phyloP scores from a whole-genome alignment of 2,113 vertebrate species.

The Psammodynastes pulverulentus region DNA sequence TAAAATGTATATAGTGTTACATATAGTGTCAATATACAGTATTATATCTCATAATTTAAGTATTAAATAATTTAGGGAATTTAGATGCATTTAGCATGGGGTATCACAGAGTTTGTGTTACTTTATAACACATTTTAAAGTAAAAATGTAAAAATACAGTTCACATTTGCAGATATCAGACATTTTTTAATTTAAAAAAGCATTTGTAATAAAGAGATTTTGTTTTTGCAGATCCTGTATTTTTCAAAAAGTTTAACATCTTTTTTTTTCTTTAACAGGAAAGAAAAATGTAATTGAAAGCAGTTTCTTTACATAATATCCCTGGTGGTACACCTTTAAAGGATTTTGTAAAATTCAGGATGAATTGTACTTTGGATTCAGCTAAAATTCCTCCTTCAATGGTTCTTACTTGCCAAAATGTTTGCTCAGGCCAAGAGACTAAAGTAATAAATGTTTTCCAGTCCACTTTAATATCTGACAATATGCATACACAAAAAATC shows the following conservation, averaged over 20 bases:
- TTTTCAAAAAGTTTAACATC: neutral
- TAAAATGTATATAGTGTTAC: neutral
- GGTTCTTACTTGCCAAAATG: too few relatives aligned
- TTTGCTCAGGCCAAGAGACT: neutral
- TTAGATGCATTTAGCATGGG: neutral
- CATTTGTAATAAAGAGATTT: neutral
- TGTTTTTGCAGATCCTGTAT: neutral
- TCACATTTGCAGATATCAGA: neutral
- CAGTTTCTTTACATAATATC: neutral
- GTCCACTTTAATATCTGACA: neutral
- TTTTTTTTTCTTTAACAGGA: neutral
- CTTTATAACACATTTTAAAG: neutral
- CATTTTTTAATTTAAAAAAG: neutral
- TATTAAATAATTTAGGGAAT: neutral
- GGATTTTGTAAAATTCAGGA: constrained; percentile 13
- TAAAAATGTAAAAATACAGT: neutral
- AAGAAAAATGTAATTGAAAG: neutral
- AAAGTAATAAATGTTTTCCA: neutral
- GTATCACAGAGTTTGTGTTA: neutral
- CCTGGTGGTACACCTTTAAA: constrained; percentile 48
- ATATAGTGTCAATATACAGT: neutral
- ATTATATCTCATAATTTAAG: neutral
- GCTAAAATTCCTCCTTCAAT: neutral
- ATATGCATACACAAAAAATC: neutral
- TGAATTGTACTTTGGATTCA: neutral